Base-by-base conservation (phyloP, 2,888 invertebrate species). In the Platycheirus rosarum region DNA sequence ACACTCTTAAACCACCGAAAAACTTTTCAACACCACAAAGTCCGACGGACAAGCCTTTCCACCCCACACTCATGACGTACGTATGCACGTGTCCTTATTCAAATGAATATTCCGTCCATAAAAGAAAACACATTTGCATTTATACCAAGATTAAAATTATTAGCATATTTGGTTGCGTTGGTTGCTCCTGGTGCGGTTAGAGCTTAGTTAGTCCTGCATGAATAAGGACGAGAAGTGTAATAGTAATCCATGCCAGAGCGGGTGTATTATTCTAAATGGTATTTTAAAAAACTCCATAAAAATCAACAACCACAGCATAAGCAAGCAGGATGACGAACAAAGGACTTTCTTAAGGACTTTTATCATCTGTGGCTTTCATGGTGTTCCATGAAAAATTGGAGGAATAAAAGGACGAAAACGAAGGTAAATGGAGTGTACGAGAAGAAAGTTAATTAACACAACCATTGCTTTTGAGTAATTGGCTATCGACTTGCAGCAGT, bases 141-240 rank as follows among this genome's bases (percentile, higher is more conserved):
- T 65, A 37, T 40, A 29, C 26, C 26, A n/a, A 44, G 71, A 63
- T 65, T 73, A 65, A 73, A 63, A 65, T 13, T 23, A 71, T 71
- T 71, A 44, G 44, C 63, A 71, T 71, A 71, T 62, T 14, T 20
- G 37, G 20, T 60, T 29, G 35, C 35, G 35, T 53, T 53, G 53
- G 49, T 40, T 49, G 20, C 49, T 40, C 13, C 40, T 14, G 51
- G n/a, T 40, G 40, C 14, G 40, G 57, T 57, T 23, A 14, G 9
- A 13, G 16, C 4, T n/a, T n/a, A n/a, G n/a, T n/a, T 35, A n/a
- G 20, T 23, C 44, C n/a, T 62, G 44, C 51, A 44, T 32, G 46
- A 49, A 44, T 44, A 62, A 62, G 44, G 29, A 62, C 57, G 14
- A 40, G 14, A 23, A 14, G 23, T 55, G 11, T 55, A 11, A 4